phyloP scores from a whole-genome alignment of 2,888 invertebrate genomes.

The Halictus quadricinctus region DNA sequence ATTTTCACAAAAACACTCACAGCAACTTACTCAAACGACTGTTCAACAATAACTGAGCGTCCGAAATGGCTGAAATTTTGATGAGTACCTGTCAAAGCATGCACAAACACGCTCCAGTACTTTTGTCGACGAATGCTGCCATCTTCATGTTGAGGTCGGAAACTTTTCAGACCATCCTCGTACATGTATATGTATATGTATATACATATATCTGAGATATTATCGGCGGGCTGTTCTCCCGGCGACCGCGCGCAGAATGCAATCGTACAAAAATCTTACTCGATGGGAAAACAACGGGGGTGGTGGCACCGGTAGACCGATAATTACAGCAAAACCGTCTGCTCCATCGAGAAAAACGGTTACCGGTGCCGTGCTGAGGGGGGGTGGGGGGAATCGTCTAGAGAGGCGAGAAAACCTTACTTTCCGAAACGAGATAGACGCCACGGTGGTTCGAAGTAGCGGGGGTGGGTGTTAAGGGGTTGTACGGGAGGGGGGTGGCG shows the following conservation, averaged over 20 bases:
- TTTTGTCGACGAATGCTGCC: too few species aligned
- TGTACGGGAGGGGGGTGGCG: constrained; percentile 2
- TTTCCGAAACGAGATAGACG: constrained; percentile 65
- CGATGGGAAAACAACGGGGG: constrained; percentile 29
- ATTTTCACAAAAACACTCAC: too few species aligned
- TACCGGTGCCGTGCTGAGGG: neutral
- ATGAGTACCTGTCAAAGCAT: too few species aligned
- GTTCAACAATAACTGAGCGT: too few species aligned
- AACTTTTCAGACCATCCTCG: too few species aligned
- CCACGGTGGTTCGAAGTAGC: neutral
- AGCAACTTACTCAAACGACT: too few species aligned
- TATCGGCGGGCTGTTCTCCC: constrained; percentile 3
- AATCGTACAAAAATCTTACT: constrained; percentile 39
- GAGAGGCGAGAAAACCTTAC: constrained; percentile 60
- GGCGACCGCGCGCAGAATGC: constrained; percentile 10
- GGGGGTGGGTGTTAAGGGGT: constrained; percentile 11
- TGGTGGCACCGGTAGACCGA: constrained; percentile 36
- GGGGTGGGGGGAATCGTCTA: constrained; percentile 14
- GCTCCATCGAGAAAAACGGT: constrained; percentile 51
- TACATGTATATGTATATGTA: too few species aligned
- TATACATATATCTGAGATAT: constrained; percentile 5
- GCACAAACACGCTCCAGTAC: too few species aligned
- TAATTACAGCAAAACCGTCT: constrained; percentile 64
- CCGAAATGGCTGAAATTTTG: too few species aligned
- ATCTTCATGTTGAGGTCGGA: too few species aligned